Conservation (phyloP, 1,140 invertebrate genomes). For the Ridgeia piscesae region DNA sequence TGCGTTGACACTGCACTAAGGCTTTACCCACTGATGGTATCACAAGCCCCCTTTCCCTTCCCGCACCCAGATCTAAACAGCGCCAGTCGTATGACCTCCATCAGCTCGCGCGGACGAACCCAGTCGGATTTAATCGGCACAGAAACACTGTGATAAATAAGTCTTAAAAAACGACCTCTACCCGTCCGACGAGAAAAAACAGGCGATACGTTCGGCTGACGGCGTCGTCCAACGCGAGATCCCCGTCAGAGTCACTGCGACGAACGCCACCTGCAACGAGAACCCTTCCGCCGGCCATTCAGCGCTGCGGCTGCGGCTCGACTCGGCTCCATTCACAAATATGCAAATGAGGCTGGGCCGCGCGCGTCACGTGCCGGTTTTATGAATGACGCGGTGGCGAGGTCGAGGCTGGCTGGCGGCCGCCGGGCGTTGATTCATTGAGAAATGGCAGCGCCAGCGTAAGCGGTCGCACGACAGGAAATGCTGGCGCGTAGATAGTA, state of each 20-base stretch:
- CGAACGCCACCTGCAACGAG: not conserved
- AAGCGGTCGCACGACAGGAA: not conserved
- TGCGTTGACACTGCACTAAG: not conserved
- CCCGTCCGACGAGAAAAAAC: not conserved
- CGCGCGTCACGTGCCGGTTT: slow-evolving; percentile 2
- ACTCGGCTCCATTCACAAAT: not conserved
- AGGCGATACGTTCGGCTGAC: not conserved
- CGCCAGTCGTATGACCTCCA: not conserved
- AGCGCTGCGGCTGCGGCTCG: not conserved
- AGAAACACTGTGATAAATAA: not conserved
- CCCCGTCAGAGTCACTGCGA: not conserved
- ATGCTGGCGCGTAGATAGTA: not conserved
- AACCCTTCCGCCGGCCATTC: not conserved
- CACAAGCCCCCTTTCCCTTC: not conserved
- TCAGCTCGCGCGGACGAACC: not conserved
- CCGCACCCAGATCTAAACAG: not conserved
- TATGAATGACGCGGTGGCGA: not conserved
- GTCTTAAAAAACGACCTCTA: not conserved
- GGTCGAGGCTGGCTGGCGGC: not conserved
- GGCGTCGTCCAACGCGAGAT: not conserved
- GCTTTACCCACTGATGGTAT: not conserved
- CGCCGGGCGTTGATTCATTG: not conserved
- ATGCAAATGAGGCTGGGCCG: not conserved
- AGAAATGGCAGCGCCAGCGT: not conserved
- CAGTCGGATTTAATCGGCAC: not conserved